Conservation (phyloP, 1,140 invertebrate species). For the Pantala flavescens region DNA sequence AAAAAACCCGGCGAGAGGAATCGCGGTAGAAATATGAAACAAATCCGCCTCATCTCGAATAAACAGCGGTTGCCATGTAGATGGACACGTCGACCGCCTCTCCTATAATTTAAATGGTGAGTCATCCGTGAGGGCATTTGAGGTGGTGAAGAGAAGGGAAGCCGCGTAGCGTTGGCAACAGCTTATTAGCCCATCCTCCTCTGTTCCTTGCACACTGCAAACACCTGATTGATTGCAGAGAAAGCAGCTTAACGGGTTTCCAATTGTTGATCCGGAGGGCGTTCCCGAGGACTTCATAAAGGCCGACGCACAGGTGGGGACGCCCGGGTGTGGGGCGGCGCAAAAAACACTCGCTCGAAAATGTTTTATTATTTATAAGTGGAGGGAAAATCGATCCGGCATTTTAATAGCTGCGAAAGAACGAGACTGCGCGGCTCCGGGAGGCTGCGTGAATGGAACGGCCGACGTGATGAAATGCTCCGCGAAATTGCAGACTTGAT, state of each 20-base stretch:
- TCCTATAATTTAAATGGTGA: not conserved
- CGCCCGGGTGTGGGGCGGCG: not conserved
- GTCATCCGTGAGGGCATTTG: not conserved
- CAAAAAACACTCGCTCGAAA: not conserved
- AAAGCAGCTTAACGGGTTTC: conserved; percentile 8
- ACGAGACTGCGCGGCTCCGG: not conserved
- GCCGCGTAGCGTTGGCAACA: not conserved
- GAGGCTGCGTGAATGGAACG: not conserved
- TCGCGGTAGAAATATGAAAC: too few species aligned
- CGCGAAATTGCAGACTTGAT: too few species aligned
- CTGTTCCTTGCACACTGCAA: not conserved
- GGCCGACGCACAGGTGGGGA: not conserved
- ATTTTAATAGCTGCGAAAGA: not conserved
- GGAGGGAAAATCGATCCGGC: not conserved
- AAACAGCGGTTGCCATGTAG: not conserved
- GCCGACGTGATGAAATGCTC: not conserved
- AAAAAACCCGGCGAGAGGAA: too few species aligned
- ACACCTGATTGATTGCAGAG: conserved; percentile 4
- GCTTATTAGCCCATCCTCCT: not conserved
- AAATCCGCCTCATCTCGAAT: not conserved
- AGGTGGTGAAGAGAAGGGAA: not conserved
- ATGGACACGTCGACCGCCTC: not conserved
- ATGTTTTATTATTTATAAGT: not conserved
- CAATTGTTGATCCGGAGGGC: not conserved
- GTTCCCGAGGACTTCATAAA: not conserved